phyloP scores from a whole-genome alignment of 2,113 vertebrate genomes.

The Casuarius casuarius region DNA sequence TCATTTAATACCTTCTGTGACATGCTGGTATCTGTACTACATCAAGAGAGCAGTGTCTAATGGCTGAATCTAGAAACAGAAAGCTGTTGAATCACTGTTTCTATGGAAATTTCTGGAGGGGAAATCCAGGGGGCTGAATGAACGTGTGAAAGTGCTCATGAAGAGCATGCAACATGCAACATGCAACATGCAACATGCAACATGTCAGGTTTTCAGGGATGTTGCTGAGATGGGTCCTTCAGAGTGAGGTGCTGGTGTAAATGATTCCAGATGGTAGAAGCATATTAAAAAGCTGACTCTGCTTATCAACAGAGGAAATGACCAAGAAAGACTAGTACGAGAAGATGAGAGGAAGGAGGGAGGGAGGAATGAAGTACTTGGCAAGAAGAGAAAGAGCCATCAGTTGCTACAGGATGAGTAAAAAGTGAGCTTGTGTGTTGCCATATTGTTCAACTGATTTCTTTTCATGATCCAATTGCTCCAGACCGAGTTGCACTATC shows the following conservation, averaged over 20 bases:
- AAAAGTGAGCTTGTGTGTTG: neutral
- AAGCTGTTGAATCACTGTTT: slow-evolving; percentile 58
- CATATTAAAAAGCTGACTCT: neutral
- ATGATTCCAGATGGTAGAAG: neutral
- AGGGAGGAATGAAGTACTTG: neutral
- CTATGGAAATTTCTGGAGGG: slow-evolving; percentile 68
- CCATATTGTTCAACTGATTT: neutral
- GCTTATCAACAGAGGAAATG: slow-evolving; percentile 1
- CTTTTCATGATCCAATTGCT: neutral
- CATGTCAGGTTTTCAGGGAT: neutral
- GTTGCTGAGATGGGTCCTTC: neutral
- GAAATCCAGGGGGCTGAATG: slow-evolving; percentile 31
- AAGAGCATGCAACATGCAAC: neutral
- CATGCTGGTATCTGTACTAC: slow-evolving; percentile 2
- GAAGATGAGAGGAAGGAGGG: neutral
- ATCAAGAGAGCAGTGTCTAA: slow-evolving; percentile 29
- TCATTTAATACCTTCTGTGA: neutral
- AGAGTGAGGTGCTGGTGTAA: neutral
- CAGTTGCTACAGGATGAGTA: neutral
- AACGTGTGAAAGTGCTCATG: neutral
- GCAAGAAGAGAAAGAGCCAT: neutral
- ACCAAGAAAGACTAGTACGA: neutral
- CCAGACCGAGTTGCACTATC: neutral
- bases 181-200: no score
- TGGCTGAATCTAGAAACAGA: slow-evolving; percentile 26